phyloP scores from a whole-genome alignment of 2,797 vertebrate genomes.

The Sebastes taczanowskii region DNA sequence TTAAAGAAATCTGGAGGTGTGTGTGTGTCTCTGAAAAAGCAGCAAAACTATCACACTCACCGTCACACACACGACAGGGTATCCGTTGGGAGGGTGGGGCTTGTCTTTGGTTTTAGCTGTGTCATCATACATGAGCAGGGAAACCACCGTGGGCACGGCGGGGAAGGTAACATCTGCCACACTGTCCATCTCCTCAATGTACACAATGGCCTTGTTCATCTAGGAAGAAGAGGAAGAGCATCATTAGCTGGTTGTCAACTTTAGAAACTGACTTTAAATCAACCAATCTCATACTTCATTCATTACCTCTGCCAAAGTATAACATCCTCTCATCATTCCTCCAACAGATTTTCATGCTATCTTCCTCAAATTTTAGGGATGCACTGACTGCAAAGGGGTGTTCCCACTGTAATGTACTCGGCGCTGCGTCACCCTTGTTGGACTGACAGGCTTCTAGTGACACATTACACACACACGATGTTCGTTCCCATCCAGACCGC shows the following conservation, averaged over 20 bases:
- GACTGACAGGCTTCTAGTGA: too few species aligned
- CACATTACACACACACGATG: too few species aligned
- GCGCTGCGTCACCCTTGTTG: too few species aligned
- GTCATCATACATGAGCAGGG: slow-evolving; percentile 87
- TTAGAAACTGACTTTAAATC: background rate
- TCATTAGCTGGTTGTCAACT: background rate
- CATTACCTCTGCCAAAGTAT: background rate
- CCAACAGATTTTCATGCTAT: background rate
- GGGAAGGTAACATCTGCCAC: slow-evolving; percentile 90
- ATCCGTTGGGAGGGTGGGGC: slow-evolving; percentile 84
- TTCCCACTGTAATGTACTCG: too few species aligned
- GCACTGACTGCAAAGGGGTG: too few species aligned
- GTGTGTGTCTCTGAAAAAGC: background rate
- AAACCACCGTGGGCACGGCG: slow-evolving; percentile 87
- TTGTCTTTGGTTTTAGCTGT: slow-evolving; percentile 80
- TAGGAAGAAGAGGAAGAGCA: slow-evolving; percentile 36
- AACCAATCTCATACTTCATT: background rate
- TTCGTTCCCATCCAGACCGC: too few species aligned
- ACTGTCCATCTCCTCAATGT: slow-evolving; percentile 92
- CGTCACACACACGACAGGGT: slow-evolving; percentile 88
- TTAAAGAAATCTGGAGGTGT: background rate
- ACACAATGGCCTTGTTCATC: slow-evolving; percentile 90
- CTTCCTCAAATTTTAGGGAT: background rate
- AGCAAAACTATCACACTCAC: slow-evolving; percentile 61
- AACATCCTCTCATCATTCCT: background rate